Evolutionary conservation across 2,113 vertebrate genomes (phyloP).

Genomic region (Aplodontia rufa): DNA sequence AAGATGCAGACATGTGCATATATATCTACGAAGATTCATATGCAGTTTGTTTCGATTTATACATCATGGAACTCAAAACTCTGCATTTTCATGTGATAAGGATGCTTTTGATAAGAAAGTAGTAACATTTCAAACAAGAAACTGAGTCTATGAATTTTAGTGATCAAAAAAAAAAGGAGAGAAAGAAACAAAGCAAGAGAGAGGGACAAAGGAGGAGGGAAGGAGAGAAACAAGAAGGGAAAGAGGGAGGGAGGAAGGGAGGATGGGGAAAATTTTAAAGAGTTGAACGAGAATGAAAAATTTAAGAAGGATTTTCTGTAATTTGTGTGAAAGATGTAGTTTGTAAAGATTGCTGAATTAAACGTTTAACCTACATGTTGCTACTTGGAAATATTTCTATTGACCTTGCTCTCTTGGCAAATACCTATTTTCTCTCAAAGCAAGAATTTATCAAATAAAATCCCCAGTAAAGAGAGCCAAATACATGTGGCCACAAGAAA

Average conservation of each 20-base stretch:
- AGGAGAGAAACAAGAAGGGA: not conserved
- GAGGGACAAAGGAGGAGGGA: not conserved
- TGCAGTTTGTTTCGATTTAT: conserved; percentile 60
- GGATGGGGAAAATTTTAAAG: not conserved
- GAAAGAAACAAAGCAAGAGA: not conserved
- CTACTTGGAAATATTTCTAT: conserved; percentile 48
- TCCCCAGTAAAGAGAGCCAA: conserved; percentile 21
- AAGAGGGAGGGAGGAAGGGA: not conserved
- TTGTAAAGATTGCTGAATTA: conserved; percentile 49
- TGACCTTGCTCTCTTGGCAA: conserved; percentile 34
- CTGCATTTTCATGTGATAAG: conserved; percentile 12
- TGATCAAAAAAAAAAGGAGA: not conserved
- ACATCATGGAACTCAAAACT: conserved; percentile 37
- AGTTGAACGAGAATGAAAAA: conserved; percentile 20
- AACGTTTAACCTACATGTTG: conserved; percentile 35
- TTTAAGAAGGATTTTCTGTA: not conserved
- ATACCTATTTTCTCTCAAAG: not conserved
- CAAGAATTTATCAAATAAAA: conserved; percentile 28
- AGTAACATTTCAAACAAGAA: not conserved
- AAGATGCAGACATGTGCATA: not conserved
- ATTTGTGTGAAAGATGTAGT: conserved; percentile 9
- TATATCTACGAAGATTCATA: conserved; percentile 29
- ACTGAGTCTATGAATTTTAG: not conserved
- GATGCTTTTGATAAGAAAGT: conserved; percentile 29
- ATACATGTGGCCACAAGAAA: not conserved